Evolutionary conservation across 2,113 vertebrate genomes (phyloP).

Genomic region (Gambusia holbrooki): DNA sequence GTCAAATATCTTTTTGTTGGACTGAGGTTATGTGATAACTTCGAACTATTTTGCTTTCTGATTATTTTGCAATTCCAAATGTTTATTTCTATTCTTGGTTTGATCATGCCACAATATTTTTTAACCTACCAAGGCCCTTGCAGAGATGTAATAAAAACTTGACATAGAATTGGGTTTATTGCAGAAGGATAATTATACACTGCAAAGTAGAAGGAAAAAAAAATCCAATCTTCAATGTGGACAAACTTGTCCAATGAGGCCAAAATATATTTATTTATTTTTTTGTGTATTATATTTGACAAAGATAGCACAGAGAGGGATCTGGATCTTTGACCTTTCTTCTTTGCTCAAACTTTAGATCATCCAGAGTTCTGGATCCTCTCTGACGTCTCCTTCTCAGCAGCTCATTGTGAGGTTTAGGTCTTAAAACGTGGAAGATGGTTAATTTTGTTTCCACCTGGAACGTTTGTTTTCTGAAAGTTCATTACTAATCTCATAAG

Average conservation of each 20-base stretch:
- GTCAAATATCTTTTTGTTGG: slow-evolving; percentile 8
- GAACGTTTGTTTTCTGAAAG: not conserved
- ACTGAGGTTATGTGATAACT: not conserved
- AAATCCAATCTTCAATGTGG: no score
- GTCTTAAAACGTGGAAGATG: not conserved
- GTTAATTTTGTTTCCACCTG: not conserved
- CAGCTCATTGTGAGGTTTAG: not conserved
- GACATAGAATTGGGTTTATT: not conserved
- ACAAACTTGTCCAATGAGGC: no score
- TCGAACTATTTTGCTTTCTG: not conserved
- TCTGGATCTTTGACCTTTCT: not conserved
- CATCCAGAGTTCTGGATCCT: not conserved
- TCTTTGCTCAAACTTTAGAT: not conserved
- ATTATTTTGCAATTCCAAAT: not conserved
- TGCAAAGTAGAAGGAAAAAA: no score
- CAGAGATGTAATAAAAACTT: no score
- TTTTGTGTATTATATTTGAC: not conserved
- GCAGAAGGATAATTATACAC: no score
- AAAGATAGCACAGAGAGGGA: not conserved
- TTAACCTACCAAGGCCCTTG: not conserved
- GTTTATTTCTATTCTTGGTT: not conserved
- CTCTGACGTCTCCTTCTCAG: not conserved
- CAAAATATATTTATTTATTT: no score
- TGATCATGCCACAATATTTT: not conserved
- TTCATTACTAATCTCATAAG: not conserved